A percentile compares a stretch with the other conserved stretches of the same genome.
Evolutionary conservation across 1,140 invertebrate genomes (phyloP).

Genomic region (Cyclina sinensis): DNA sequence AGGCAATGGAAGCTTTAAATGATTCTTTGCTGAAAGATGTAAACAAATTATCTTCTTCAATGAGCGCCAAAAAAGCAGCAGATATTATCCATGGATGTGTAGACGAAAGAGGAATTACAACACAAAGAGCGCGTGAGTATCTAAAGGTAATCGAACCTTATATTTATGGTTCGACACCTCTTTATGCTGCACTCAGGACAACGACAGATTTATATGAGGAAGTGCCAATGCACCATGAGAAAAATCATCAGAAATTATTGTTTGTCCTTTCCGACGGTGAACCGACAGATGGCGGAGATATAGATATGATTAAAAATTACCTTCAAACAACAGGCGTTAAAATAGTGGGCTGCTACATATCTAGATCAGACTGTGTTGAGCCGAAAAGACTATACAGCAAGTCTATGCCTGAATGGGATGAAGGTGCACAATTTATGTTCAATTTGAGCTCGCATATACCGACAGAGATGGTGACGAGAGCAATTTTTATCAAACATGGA

Average conservation of each 20-base stretch:
- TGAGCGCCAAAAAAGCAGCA: background rate
- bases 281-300: background rate
- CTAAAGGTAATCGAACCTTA: conserved; percentile 16
- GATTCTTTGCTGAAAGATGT: too few relatives aligned
- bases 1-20: background rate
- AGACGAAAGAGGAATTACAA: conserved; percentile 3
- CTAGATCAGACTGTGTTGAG: background rate
- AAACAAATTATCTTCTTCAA: background rate
- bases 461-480: background rate
- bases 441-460: conserved; percentile 28
- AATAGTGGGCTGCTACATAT: conserved; percentile 25
- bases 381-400: background rate
- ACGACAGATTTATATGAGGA: too few relatives aligned
- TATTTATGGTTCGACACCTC: conserved; percentile 25
- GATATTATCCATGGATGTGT: background rate
- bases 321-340: background rate
- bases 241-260: background rate
- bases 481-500: background rate
- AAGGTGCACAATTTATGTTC: conserved; percentile 27
- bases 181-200: background rate
- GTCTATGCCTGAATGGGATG: background rate
- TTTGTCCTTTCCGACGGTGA: conserved; percentile 27
- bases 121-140: conserved; percentile 8
- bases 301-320: background rate
- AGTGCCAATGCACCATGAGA: background rate